These are phyloP conservation scores for Nymphalis c-album DNA, from an alignment of 2,888 invertebrate species.

Conservation along the genomic window DNA sequence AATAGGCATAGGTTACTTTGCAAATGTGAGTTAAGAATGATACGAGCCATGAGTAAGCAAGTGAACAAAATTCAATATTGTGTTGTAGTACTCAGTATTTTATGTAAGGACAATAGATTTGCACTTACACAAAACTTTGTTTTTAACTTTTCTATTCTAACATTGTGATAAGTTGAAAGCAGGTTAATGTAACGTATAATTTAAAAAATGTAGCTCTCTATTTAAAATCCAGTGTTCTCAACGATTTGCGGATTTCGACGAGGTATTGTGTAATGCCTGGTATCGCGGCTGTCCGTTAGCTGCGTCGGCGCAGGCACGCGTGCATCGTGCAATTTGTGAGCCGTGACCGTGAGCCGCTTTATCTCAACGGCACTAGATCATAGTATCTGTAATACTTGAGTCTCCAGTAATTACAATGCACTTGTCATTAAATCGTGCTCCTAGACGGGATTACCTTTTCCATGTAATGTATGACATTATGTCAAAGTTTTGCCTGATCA, in stretches of 20 bases:
- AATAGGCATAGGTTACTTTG: no score
- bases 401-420: slow-evolving; percentile 10
- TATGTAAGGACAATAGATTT: no score
- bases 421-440: neutral
- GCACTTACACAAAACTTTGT: no score
- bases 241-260: neutral
- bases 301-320: slow-evolving; percentile 11
- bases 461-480: neutral
- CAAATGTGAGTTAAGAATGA: no score
- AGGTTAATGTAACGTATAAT: no score
- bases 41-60: no score
- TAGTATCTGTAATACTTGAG: slow-evolving; percentile 2
- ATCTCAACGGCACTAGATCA: neutral
- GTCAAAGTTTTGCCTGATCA: neutral
- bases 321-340: slow-evolving; percentile 18
- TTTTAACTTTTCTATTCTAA: no score
- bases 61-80: no score
- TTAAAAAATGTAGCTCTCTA: no score
- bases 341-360: slow-evolving; percentile 5
- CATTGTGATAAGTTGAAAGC: no score
- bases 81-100: no score
- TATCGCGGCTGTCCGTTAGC: slow-evolving; percentile 14
- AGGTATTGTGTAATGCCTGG: slow-evolving; percentile 19
- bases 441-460: neutral
- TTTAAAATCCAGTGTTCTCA: neutral